Evolutionary conservation across 2,113 vertebrate genomes (phyloP).

Genomic region (Rhinoderma darwinii): DNA sequence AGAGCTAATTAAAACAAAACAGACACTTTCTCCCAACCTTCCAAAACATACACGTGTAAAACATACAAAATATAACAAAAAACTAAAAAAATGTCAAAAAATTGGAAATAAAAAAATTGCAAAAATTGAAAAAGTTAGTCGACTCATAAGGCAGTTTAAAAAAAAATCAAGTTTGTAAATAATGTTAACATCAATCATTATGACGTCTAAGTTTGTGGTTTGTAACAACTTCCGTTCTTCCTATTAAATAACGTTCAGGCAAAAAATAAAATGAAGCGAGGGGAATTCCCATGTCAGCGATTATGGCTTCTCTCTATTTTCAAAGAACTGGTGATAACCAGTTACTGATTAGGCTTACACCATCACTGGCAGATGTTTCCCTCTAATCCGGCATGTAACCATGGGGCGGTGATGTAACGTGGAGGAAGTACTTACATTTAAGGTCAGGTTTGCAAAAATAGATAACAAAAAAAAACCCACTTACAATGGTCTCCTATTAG

Average conservation of each 20-base stretch:
- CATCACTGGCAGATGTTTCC: constrained; percentile 38
- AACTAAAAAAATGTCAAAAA: not conserved
- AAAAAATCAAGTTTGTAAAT: not conserved
- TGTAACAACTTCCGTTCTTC: constrained; percentile 42
- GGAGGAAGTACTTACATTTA: constrained; percentile 26
- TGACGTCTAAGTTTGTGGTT: constrained; percentile 16
- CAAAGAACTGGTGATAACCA: constrained; percentile 22
- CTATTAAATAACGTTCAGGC: constrained; percentile 27
- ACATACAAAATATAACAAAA: no score
- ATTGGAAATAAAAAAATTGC: not conserved
- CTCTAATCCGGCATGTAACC: constrained; percentile 22
- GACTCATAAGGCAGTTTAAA: not conserved
- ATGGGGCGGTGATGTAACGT: constrained; percentile 8
- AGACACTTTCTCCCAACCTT: not conserved
- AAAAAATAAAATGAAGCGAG: not conserved
- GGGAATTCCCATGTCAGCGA: not conserved
- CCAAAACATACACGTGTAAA: not conserved
- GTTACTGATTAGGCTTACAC: not conserved
- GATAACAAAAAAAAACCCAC: constrained; percentile 4
- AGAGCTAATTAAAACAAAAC: not conserved
- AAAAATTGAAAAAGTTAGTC: not conserved
- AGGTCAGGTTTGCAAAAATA: not conserved
- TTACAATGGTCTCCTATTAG: not conserved
- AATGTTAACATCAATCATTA: constrained; percentile 5
- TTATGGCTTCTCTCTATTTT: constrained; percentile 28